Base-by-base conservation (phyloP, 2,797 vertebrate species). In the Hapalemur alaotrensis region DNA sequence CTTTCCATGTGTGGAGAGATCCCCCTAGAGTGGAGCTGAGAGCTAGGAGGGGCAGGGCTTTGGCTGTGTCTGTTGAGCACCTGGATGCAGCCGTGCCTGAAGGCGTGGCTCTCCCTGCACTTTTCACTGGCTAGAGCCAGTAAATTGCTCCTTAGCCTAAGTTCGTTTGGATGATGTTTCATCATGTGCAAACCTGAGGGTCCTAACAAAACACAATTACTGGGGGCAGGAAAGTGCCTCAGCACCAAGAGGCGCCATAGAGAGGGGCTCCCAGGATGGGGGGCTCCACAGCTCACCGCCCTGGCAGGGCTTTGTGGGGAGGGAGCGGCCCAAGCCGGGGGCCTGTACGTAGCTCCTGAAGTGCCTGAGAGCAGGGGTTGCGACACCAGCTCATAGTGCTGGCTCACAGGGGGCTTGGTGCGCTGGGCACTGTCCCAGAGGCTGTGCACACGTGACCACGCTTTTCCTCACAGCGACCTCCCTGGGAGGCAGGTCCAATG, bases 371-470 rank as follows among this genome's bases (percentile, higher is more conserved):
- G 35, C 25, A 14, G 17, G n/a, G 13, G 12, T 9, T 4, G 2
- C 1, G 8, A 4, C 35, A 1, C 30, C 4, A 12, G 54, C 12
- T 7, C 32, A 0, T 2, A 0, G 67, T 2, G 15, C 30, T 0
- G 38, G n/a, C 38, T 0, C 7, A 32, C 0, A 5, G 22, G 6
- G 54, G 54, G 32, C 87, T 54, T 17, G 0, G 54, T 6, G 41
- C 6, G 7, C 48, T 43, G 7, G 48, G 30, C 63, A 25, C 23
- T 1, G 13, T 5, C 17, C 38, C 5, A 5, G n/a, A 59, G 59
- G 32, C 25, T 0, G 12, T 48, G 48, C 0, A 4, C 2, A 25
- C 0, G 0, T 4, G 23, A 35, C 61, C 12, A 13, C 15, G 20
- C 35, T 3, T 9, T 13, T 11, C 15, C 41, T 41, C 18, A 1